phyloP scores from a whole-genome alignment of 2,797 vertebrate species.

The Acanthornis magna region DNA sequence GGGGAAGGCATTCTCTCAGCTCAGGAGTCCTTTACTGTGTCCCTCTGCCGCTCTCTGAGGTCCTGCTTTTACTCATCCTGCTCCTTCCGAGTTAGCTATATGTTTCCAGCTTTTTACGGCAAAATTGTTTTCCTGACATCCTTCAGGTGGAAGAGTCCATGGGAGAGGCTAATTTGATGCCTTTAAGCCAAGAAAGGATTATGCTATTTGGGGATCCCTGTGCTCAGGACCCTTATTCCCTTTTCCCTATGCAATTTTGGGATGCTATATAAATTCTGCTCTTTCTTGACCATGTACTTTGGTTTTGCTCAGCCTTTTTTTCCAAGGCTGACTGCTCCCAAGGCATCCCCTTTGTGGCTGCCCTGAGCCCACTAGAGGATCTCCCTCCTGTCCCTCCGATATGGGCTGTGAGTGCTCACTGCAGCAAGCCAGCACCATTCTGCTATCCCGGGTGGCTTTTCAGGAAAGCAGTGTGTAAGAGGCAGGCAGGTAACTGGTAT shows the following conservation, averaged over 20 bases:
- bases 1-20: background rate
- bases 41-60: background rate
- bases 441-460: background rate
- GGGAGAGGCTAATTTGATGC: background rate
- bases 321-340: background rate
- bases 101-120: background rate
- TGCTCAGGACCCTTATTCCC: background rate
- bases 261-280: rapidly evolving
- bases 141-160: background rate
- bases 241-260: background rate
- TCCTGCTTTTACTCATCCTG: background rate
- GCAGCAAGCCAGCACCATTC: background rate
- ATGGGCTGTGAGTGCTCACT: background rate
- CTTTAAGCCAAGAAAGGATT: background rate
- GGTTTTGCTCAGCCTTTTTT: background rate
- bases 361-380: background rate
- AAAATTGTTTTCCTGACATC: background rate
- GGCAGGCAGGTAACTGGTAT: background rate
- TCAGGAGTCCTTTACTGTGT: background rate
- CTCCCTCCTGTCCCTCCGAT: rapidly evolving
- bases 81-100: background rate
- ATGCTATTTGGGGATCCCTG: rapidly evolving
- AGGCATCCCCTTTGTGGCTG: background rate
- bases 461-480: background rate
- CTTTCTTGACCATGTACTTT: rapidly evolving